Conservation (phyloP, 2,113 vertebrate genomes). For the Grantiella picta region DNA sequence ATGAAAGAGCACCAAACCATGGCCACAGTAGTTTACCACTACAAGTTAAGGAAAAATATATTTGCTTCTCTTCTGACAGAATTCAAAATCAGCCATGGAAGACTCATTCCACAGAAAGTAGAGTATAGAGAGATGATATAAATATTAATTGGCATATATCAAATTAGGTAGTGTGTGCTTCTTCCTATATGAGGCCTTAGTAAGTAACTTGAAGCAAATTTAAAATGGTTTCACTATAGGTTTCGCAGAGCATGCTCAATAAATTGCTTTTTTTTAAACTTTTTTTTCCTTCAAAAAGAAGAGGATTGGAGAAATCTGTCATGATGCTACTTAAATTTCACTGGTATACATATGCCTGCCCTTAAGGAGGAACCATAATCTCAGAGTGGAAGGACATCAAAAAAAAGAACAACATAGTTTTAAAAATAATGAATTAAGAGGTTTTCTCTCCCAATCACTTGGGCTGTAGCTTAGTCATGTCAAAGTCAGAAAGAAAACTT, state of each 20-base stretch:
- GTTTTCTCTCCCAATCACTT: slow-evolving; percentile 71
- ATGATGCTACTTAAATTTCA: background rate
- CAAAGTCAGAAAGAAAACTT: slow-evolving; percentile 73
- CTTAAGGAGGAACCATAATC: background rate
- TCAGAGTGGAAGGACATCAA: background rate
- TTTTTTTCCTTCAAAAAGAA: background rate
- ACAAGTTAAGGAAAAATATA: slow-evolving; percentile 4
- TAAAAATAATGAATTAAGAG: slow-evolving; percentile 74
- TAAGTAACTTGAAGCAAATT: background rate
- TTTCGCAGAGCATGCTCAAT: background rate
- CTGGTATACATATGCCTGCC: background rate
- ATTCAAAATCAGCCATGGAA: background rate
- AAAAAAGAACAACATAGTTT: slow-evolving; percentile 10
- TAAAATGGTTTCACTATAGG: background rate
- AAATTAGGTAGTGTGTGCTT: background rate
- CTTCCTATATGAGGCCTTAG: background rate
- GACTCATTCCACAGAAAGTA: background rate
- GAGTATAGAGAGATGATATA: background rate
- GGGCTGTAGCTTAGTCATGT: slow-evolving; percentile 79
- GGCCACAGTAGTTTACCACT: background rate
- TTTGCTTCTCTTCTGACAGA: background rate
- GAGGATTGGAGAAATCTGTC: background rate
- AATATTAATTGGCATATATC: background rate
- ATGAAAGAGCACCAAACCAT: slow-evolving; percentile 9
- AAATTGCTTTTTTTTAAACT: background rate